phyloP scores from a whole-genome alignment of 1,140 invertebrate genomes.

The Ruditapes philippinarum region DNA sequence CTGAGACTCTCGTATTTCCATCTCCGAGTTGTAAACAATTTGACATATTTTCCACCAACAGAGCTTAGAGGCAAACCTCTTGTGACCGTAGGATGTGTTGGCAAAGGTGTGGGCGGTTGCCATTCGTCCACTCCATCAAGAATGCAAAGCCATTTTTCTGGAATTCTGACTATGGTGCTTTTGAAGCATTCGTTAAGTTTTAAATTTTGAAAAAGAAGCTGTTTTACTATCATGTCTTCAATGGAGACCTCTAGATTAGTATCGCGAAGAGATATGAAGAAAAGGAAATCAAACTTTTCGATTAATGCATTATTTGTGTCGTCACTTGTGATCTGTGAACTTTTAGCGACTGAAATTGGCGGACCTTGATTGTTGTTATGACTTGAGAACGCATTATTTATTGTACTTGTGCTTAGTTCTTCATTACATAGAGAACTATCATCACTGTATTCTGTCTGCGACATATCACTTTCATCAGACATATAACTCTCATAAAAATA shows the following conservation, averaged over 20 bases:
- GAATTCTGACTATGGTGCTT: neutral
- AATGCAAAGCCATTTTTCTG: neutral
- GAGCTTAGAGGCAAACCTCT: neutral
- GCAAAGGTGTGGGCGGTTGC: neutral
- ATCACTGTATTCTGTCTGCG: no score
- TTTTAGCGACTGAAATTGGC: no score
- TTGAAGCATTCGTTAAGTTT: neutral
- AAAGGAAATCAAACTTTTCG: neutral
- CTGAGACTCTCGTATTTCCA: neutral
- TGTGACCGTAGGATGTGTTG: neutral
- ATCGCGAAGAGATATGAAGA: neutral
- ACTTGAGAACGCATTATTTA: no score
- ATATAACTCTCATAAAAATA: no score
- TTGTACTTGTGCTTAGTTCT: no score
- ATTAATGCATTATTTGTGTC: no score
- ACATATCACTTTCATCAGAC: no score
- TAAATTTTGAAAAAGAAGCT: neutral
- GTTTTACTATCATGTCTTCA: neutral
- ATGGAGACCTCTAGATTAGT: neutral
- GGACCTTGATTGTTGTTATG: no score
- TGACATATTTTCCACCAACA: neutral
- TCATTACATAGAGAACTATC: no score
- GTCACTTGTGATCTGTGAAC: no score
- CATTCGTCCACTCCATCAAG: slow-evolving; percentile 7
- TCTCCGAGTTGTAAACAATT: neutral